A percentile compares a stretch with the other conserved stretches of the same genome.
Evolutionary conservation across 2,797 vertebrate species (phyloP).

Genomic region (Siniperca undulata): DNA sequence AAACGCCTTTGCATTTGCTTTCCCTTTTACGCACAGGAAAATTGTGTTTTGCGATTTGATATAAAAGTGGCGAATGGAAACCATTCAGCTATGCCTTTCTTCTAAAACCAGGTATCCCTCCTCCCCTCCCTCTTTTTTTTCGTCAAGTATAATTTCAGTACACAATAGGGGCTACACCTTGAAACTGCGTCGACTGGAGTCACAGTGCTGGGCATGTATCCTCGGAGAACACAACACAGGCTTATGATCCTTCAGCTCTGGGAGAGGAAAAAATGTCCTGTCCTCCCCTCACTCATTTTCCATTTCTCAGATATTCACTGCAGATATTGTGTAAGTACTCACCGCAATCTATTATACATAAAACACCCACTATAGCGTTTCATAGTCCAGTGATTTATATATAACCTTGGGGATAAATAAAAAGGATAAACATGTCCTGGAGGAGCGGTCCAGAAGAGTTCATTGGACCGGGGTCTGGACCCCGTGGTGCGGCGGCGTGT

Average conservation of each 20-base stretch:
- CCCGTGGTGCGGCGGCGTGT: slow-evolving; percentile 98
- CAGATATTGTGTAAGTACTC: slow-evolving; percentile 84
- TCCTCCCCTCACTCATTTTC: slow-evolving; percentile 75
- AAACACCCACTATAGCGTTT: slow-evolving; percentile 90
- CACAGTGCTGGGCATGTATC: slow-evolving; percentile 89
- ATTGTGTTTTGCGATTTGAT: slow-evolving; percentile 55
- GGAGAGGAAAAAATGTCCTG: slow-evolving; percentile 68
- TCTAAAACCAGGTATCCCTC: slow-evolving; percentile 57
- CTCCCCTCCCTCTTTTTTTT: slow-evolving; percentile 44
- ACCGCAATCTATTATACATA: slow-evolving; percentile 91
- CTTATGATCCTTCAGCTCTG: slow-evolving; percentile 77
- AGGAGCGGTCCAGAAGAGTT: slow-evolving; percentile 81
- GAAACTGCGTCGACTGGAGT: slow-evolving; percentile 91
- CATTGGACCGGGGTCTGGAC: slow-evolving; percentile 98
- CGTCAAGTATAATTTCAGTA: slow-evolving; percentile 84
- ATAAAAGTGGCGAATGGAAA: slow-evolving; percentile 86
- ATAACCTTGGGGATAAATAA: slow-evolving; percentile 89
- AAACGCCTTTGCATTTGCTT: slow-evolving; percentile 64
- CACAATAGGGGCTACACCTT: slow-evolving; percentile 91
- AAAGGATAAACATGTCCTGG: slow-evolving; percentile 84
- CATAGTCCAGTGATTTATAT: slow-evolving; percentile 92
- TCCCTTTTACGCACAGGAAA: slow-evolving; percentile 64
- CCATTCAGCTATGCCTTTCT: slow-evolving; percentile 76
- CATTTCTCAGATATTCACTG: slow-evolving; percentile 78
- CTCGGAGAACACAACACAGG: slow-evolving; percentile 85